Evolutionary conservation across 2,797 vertebrate species (phyloP), one percentile per base, ranked within the genome.

Genomic region (Picus viridis): DNA sequence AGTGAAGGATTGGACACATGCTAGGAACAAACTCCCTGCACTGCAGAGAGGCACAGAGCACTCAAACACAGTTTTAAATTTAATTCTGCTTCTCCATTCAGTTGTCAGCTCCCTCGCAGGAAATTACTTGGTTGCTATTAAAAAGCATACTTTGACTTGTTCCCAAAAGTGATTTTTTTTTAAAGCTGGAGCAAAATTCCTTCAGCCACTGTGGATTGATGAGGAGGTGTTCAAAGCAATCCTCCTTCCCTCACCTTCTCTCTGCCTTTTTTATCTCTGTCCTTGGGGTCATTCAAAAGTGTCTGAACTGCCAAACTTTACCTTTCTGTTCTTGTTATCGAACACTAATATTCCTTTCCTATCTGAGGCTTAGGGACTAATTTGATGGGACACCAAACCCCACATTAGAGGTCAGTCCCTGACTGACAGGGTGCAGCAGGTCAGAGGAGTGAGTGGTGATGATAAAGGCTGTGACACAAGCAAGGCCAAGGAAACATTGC

Each of bases 1-100:
- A 96, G 79, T 95, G 95, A 96, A 96, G 82, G 88, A 95, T 94
- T 95, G 95, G 90, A 92, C 95, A 83, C 90, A 71, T 7, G 24
- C 72, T 94, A 78, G 69, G 79, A 93, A 95, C 92, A 94, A 96
- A 97, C 53, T 81, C 92, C 84, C 80, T 96, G 85, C 89, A 94
- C 88, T 90, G 74, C 85, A 79, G 83, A 96, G 91, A 96, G 90
- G 72, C 91, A 96, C 90, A 85, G 83, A 77, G 61, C 77, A 81
- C 76, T 94, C 86, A 91, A 89, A 71, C 74, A 81, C 75, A 83
- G 90, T 95, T 96, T 96, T 82, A 90, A 96, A 94, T 94, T 88
- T 95, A 91, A 95, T 94, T 94, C 80, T 41, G 79, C 69, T 92
- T 93, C 90, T 92, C 91, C 96, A 79, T 85, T 89, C 83, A 86